phyloP scores from a whole-genome alignment of 1,140 invertebrate genomes.

The Drosophila neocordata region DNA sequence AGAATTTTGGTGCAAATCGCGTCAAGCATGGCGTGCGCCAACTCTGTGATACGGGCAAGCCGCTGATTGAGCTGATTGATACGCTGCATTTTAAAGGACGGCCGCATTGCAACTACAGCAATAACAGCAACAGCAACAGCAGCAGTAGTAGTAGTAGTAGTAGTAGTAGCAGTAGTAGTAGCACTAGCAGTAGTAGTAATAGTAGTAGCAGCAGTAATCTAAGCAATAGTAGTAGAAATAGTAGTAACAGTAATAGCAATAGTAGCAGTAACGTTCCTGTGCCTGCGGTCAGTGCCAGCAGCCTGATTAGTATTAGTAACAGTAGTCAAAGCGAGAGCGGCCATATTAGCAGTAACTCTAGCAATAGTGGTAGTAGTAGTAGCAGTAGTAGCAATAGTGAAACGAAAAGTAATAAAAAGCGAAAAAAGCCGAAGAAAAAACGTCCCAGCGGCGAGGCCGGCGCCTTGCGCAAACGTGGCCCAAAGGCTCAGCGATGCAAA shows the following conservation, averaged over 20 bases:
- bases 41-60: conserved; percentile 83
- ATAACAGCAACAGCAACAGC: conserved; percentile 32
- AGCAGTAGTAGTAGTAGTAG: conserved; percentile 41
- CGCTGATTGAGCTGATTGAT: conserved; percentile 75
- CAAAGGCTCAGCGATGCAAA: conserved; percentile 58
- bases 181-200: conserved; percentile 39
- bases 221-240: conserved; percentile 25
- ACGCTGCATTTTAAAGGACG: conserved; percentile 65
- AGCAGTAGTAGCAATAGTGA: conserved; percentile 19
- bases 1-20: conserved; percentile 81
- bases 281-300: conserved; percentile 64
- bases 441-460: conserved; percentile 33
- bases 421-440: conserved; percentile 52
- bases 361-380: conserved; percentile 50
- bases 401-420: conserved; percentile 43
- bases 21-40: conserved; percentile 82
- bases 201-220: conserved; percentile 37
- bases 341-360: conserved; percentile 68
- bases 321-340: conserved; percentile 75
- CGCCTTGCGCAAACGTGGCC: conserved; percentile 53
- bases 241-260: conserved; percentile 29
- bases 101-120: conserved; percentile 61
- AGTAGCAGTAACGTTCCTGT: conserved; percentile 74
- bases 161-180: conserved; percentile 32
- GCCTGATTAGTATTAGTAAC: conserved; percentile 80